phyloP scores from a whole-genome alignment of 2,888 invertebrate genomes.

The Alloscopus bannaensis region DNA sequence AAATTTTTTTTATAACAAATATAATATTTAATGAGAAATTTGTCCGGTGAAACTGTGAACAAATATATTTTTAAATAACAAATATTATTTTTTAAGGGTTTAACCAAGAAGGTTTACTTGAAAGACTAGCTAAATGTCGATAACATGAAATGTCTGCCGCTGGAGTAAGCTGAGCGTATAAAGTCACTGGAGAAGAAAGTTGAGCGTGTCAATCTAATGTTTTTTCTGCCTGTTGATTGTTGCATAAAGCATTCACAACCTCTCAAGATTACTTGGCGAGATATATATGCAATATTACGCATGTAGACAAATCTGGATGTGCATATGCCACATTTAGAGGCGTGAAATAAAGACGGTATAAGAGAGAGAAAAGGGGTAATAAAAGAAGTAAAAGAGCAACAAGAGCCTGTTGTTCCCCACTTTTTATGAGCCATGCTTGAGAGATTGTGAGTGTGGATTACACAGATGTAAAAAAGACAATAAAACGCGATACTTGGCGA shows the following conservation, averaged over 20 bases:
- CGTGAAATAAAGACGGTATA: not conserved
- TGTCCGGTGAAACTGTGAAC: too few species aligned
- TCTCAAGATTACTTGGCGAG: not conserved
- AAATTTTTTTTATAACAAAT: too few species aligned
- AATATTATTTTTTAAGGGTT: too few species aligned
- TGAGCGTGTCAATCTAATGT: slow-evolving; percentile 58
- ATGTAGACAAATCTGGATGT: not conserved
- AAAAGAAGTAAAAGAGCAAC: slow-evolving; percentile 49
- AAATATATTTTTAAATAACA: slow-evolving; percentile 13
- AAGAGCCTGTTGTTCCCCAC: slow-evolving; percentile 44
- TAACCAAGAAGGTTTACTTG: too few species aligned
- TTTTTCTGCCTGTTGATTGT: slow-evolving; percentile 25
- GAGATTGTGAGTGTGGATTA: slow-evolving; percentile 42
- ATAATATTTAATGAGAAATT: too few species aligned
- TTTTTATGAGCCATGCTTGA: slow-evolving; percentile 61
- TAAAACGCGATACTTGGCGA: slow-evolving; percentile 6
- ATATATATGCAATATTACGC: too few species aligned
- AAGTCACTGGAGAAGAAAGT: too few species aligned
- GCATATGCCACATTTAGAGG: not conserved
- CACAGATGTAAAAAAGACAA: slow-evolving; percentile 25
- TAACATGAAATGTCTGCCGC: too few species aligned
- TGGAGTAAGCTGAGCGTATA: not conserved
- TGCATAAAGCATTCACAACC: slow-evolving; percentile 2
- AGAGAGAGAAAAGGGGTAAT: slow-evolving; percentile 33
- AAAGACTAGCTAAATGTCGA: too few species aligned